A percentile compares a stretch with the other conserved stretches of the same genome.
Evolutionary conservation across 2,888 invertebrate species (phyloP).

Genomic region (Campoplex nolae): DNA sequence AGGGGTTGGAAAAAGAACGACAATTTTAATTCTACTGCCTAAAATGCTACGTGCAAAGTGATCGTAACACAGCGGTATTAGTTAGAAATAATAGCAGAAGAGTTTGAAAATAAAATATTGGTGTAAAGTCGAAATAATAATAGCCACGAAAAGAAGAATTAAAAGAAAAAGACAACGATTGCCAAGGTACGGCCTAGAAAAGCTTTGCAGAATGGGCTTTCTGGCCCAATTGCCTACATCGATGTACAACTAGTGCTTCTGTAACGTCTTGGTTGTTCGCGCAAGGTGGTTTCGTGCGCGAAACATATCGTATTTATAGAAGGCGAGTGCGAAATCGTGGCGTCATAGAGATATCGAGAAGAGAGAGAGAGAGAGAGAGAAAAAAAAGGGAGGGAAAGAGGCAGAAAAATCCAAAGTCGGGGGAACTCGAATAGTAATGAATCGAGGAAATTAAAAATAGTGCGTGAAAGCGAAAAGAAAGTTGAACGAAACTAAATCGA

Average conservation of each 20-base stretch:
- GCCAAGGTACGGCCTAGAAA: constrained; percentile 58
- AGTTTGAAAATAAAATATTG: neutral
- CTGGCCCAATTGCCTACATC: constrained; percentile 68
- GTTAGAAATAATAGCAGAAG: neutral
- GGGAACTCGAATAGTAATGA: constrained; percentile 2
- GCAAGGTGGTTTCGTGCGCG: constrained; percentile 68
- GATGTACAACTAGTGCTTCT: constrained; percentile 10
- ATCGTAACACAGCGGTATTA: neutral
- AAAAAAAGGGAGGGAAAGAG: constrained; percentile 3
- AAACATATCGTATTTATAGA: constrained; percentile 64
- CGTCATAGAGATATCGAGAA: constrained; percentile 43
- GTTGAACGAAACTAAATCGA: neutral
- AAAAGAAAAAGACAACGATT: constrained; percentile 45
- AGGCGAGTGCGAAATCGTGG: constrained; percentile 62
- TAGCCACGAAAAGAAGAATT: constrained; percentile 17
- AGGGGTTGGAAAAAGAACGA: neutral
- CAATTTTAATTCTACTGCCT: neutral
- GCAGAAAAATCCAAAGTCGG: neutral
- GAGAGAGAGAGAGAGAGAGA: constrained; percentile 3
- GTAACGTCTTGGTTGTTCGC: constrained; percentile 34
- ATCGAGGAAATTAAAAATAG: neutral
- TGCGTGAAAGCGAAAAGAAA: constrained; percentile 17
- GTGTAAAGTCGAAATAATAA: neutral
- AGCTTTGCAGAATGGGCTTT: constrained; percentile 35
- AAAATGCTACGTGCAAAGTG: neutral